These are phyloP conservation scores for Azorinus chamasolen DNA, from an alignment of 2,888 invertebrate genomes.

Conservation along the genomic window DNA sequence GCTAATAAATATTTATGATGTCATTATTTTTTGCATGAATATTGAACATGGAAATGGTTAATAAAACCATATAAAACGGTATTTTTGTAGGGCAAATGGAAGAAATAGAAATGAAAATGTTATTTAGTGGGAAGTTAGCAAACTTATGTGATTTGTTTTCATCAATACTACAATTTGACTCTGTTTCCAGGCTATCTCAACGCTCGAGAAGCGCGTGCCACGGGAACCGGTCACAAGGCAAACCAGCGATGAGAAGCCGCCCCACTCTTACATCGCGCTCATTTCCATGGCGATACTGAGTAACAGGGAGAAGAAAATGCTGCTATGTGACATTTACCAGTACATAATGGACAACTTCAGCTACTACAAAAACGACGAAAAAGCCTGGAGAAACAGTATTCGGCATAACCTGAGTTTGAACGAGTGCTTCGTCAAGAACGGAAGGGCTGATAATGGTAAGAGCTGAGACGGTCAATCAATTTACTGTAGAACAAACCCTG, in stretches of 20 bases:
- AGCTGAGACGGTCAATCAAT: too few species aligned
- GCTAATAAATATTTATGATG: too few species aligned
- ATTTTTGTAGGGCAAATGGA: too few species aligned
- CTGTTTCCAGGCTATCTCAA: constrained; percentile 45
- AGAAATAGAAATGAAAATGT: too few species aligned
- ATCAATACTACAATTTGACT: too few species aligned
- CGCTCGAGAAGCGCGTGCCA: constrained; percentile 52
- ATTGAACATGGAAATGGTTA: too few species aligned
- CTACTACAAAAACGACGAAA: constrained; percentile 82
- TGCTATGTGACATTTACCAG: constrained; percentile 85
- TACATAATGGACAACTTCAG: constrained; percentile 83
- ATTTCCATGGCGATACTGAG: constrained; percentile 85
- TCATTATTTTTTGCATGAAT: too few species aligned
- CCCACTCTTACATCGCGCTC: constrained; percentile 84
- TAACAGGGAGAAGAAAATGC: constrained; percentile 77
- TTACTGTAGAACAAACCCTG: too few species aligned
- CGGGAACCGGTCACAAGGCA: constrained; percentile 14
- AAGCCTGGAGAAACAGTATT: constrained; percentile 84
- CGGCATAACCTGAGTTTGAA: constrained; percentile 84
- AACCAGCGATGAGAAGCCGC: constrained; percentile 70
- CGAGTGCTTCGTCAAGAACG: constrained; percentile 84
- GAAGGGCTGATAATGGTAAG: constrained; percentile 89
- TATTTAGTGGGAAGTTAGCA: too few species aligned
- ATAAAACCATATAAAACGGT: too few species aligned
- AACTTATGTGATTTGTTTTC: too few species aligned